Conservation (phyloP, 1,140 invertebrate genomes). For the Octopus sinensis region DNA sequence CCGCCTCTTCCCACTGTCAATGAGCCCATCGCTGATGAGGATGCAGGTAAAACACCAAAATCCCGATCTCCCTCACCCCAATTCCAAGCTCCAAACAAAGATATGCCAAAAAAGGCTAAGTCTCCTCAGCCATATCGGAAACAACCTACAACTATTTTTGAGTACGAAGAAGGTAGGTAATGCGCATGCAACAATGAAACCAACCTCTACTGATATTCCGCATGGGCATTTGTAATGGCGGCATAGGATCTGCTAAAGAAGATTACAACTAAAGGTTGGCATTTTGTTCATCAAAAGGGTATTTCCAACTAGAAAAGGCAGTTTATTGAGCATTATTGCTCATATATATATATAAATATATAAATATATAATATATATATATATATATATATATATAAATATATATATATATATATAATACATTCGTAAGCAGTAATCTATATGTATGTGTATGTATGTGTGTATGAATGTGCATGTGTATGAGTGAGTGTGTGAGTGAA, state of each 20-base stretch:
- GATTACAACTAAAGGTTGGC: too few relatives aligned
- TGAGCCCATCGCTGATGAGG: conserved; percentile 21
- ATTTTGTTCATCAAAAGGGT: too few relatives aligned
- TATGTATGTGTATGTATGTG: not conserved
- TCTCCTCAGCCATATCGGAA: conserved; percentile 38
- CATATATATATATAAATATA: not conserved
- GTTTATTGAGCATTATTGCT: not conserved
- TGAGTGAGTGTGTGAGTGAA: not conserved
- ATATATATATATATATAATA: too few relatives aligned
- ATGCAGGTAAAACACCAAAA: conserved; percentile 22
- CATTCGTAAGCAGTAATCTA: not conserved
- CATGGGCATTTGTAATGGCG: conserved; percentile 6
- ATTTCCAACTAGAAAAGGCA: too few relatives aligned
- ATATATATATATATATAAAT: not conserved
- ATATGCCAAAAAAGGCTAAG: conserved; percentile 9
- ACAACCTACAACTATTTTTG: conserved; percentile 47
- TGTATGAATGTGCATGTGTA: not conserved
- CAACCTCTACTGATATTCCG: not conserved
- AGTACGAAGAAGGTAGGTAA: conserved; percentile 41
- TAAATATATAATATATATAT: not conserved
- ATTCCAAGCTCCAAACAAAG: conserved; percentile 7
- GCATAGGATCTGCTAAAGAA: not conserved
- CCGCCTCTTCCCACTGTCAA: conserved; percentile 17
- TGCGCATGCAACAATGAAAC: not conserved
- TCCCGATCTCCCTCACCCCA: conserved; percentile 9